Evolutionary conservation across 64 coral and sea anemone genomes (phyloP), one percentile per base, ranked within the genome.

Genomic region (Platygyra sinensis): DNA sequence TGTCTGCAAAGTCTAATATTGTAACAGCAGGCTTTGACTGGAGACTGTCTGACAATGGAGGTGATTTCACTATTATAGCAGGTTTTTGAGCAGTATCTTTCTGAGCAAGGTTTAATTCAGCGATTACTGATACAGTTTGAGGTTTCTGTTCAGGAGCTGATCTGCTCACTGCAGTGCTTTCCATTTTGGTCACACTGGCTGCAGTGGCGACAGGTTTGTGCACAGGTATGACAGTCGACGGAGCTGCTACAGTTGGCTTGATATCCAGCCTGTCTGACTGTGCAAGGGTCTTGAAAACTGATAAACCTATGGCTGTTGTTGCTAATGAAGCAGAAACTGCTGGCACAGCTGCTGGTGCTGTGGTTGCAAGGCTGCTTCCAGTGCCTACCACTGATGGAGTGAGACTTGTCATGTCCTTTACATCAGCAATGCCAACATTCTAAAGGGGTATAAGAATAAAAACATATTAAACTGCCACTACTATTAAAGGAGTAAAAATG

Each of bases 1-100:
- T 88, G 67, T 97, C 91, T 22, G 95, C 95, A 97, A 97, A 97
- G 36, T 97, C 95, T 31, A 97, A 65, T 62, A 97, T 88, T 52
- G 95, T 97, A 15, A 97, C 76, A 71, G 20, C 36, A 59, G 95
- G 82, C 82, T 97, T 60, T 52, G 89, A 46, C 71, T 94, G 90
- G 20, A 57, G 80, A 39, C 55, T 89, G 32, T 94, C 87, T 67
- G 72, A 74, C 9, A 29, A 27, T 14, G 87, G 79, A 6, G 38
- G 72, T 4, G 16, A 54, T 77, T 94, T 94, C 17, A 69, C 59
- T 20, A 22, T 57, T 20, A 22, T 57, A 15, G 79, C 60, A 67
- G 25, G 59, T 39, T 88, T 93, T 74, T 60, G 54, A n/a, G 62
- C 59, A 69, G 78, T 16, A 8, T 72, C 60, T 55, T 87, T 71